Evolutionary conservation across 2,888 invertebrate genomes (phyloP), one percentile per base, ranked within the genome.

Genomic region (Actias luna): DNA sequence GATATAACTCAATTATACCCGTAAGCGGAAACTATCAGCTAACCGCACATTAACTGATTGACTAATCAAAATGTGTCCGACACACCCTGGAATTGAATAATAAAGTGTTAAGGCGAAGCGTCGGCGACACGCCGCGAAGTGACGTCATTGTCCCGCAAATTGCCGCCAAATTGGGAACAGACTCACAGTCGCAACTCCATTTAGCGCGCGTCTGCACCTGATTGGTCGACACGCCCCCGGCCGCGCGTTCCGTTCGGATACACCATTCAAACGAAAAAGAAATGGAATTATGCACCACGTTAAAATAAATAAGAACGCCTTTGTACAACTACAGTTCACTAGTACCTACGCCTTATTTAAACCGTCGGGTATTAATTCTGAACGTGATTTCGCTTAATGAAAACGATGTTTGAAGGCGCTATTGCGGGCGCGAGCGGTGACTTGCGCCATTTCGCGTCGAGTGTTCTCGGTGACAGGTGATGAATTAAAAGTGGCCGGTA

Each of bases 131-230:
- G 71, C 65, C 68, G 69, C 67, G 73, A 73, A 69, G 79, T 77
- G 84, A 76, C 80, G 80, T 75, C 87, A 86, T 92, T 91, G 91
- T 92, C 77, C 81, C 79, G 78, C 83, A 91, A 89, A 90, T 90
- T 92, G 89, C 84, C 83, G 83, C 83, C 87, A 91, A 89, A 91
- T 90, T 91, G 90, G 78, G 84, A 85, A 79, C 88, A 85, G 86
- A 83, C 79, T 77, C 79, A 81, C 82, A 80, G 82, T 83, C 84
- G 84, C 84, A 83, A 84, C 83, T 87, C 88, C 80, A 87, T 88
- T 90, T 85, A 85, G 80, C 79, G 68, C 73, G 76, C 81, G 87
- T 84, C 89, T 91, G 89, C 87, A 83, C 82, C 83, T 85, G 92
- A 92, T 92, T 90, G 92, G 91, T 87, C 82, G 89, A 73, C 83